These are phyloP conservation scores for Sminthurides aquaticus DNA, from an alignment of 2,888 invertebrate species.

Conservation along the genomic window DNA sequence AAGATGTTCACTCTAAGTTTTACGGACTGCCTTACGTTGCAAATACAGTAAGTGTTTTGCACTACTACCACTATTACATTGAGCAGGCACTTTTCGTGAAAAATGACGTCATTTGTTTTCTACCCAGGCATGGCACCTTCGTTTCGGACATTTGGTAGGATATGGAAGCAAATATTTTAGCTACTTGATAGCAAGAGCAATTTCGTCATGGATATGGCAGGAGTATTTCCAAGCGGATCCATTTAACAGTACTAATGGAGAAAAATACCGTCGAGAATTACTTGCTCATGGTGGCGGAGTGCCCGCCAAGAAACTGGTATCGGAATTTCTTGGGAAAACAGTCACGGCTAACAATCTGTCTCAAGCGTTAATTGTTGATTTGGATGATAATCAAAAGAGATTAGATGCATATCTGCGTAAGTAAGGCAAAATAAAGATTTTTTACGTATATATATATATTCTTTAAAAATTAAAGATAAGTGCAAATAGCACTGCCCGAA, in stretches of 20 bases:
- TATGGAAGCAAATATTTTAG: slow-evolving; percentile 99
- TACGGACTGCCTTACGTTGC: slow-evolving; percentile 79
- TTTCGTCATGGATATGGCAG: slow-evolving; percentile 90
- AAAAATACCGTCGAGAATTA: slow-evolving; percentile 66
- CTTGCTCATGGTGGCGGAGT: slow-evolving; percentile 81
- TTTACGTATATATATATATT: no score
- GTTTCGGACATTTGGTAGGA: slow-evolving; percentile 93
- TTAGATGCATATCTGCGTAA: slow-evolving; percentile 23
- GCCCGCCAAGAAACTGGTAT: slow-evolving; percentile 68
- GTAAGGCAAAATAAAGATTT: no score
- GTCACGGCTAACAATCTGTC: slow-evolving; percentile 71
- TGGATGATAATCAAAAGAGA: slow-evolving; percentile 43
- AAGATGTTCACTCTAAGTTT: slow-evolving; percentile 69
- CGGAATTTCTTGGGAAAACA: slow-evolving; percentile 67
- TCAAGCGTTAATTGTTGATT: slow-evolving; percentile 59
- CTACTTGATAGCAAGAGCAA: slow-evolving; percentile 86
- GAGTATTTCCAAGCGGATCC: slow-evolving; percentile 72
- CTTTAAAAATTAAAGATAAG: no score
- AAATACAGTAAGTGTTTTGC: slow-evolving; percentile 70
- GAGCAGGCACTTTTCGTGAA: neutral
- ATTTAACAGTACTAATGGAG: slow-evolving; percentile 67
- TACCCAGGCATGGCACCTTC: slow-evolving; percentile 79
- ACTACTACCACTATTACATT: neutral
- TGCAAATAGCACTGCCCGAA: no score
- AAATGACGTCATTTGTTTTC: neutral